These are phyloP conservation scores for Brotula barbata DNA, from an alignment of 2,797 vertebrate species.

Conservation along the genomic window DNA sequence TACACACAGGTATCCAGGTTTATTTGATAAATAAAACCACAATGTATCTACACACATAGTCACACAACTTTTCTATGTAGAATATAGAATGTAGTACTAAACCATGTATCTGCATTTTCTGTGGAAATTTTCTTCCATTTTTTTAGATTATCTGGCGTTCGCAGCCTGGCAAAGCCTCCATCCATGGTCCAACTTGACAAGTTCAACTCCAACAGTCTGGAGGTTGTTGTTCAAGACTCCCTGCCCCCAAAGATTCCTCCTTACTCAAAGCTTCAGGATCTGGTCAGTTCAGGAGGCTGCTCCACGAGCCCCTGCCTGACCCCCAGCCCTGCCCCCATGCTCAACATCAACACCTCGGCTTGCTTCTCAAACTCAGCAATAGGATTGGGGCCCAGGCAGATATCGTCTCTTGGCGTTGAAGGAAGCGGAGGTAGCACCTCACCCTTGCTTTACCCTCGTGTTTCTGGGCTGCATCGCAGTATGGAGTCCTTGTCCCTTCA, in stretches of 20 bases:
- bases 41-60: not conserved
- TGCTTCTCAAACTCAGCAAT: slow-evolving; percentile 87
- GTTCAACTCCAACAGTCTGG: slow-evolving; percentile 89
- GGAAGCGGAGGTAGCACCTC: slow-evolving; percentile 58
- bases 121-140: slow-evolving; percentile 7
- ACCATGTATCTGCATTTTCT: slow-evolving; percentile 7
- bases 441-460: slow-evolving; percentile 88
- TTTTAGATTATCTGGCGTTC: slow-evolving; percentile 81
- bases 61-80: too few species aligned
- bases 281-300: slow-evolving; percentile 62
- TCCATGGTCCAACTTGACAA: slow-evolving; percentile 89
- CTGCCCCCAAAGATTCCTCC: slow-evolving; percentile 77
- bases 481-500: slow-evolving; percentile 93
- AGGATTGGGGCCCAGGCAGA: slow-evolving; percentile 77
- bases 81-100: not conserved
- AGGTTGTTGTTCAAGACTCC: slow-evolving; percentile 72
- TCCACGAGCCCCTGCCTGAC: slow-evolving; percentile 80
- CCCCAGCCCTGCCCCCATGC: slow-evolving; percentile 90
- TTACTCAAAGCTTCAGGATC: slow-evolving; percentile 85
- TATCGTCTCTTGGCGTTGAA: slow-evolving; percentile 69
- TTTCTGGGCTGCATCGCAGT: slow-evolving; percentile 91
- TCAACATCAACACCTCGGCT: slow-evolving; percentile 91
- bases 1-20: slow-evolving; percentile 83
- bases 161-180: slow-evolving; percentile 87
- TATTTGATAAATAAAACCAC: not conserved